These are phyloP conservation scores for Pelecanus crispus DNA, from an alignment of 2,113 vertebrate genomes.

Conservation along the genomic window DNA sequence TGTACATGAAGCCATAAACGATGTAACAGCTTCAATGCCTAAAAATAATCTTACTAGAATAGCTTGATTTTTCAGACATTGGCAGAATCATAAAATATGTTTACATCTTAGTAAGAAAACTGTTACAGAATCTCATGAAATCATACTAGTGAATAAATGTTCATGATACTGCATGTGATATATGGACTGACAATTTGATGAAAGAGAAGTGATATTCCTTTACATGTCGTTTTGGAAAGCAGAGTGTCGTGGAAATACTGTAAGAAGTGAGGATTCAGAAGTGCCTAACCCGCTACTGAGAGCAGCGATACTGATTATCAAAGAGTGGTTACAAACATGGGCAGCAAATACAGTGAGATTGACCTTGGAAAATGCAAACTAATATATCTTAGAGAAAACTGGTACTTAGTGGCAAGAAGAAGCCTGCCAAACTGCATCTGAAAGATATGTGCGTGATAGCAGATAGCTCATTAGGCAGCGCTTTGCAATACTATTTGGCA, in stretches of 20 bases:
- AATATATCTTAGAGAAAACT: not conserved
- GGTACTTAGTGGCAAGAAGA: not conserved
- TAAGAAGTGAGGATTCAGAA: not conserved
- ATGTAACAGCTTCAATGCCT: not conserved
- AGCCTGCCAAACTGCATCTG: not conserved
- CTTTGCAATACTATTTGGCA: not conserved
- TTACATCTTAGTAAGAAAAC: not conserved
- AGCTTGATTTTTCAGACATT: not conserved
- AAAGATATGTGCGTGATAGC: not conserved
- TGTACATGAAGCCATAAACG: fast-evolving
- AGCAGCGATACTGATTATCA: fast-evolving
- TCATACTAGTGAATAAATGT: not conserved
- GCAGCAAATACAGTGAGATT: not conserved
- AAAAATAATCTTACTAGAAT: not conserved
- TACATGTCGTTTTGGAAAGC: not conserved
- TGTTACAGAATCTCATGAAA: not conserved
- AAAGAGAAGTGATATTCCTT: not conserved
- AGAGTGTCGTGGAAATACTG: not conserved
- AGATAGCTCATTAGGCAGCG: not conserved
- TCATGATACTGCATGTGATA: not conserved
- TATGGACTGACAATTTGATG: not conserved
- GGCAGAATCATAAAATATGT: not conserved
- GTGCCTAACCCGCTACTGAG: not conserved
- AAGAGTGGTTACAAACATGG: not conserved
- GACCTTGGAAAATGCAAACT: not conserved